phyloP scores from a whole-genome alignment of 2,797 vertebrate genomes.

The Sebastes taczanowskii region DNA sequence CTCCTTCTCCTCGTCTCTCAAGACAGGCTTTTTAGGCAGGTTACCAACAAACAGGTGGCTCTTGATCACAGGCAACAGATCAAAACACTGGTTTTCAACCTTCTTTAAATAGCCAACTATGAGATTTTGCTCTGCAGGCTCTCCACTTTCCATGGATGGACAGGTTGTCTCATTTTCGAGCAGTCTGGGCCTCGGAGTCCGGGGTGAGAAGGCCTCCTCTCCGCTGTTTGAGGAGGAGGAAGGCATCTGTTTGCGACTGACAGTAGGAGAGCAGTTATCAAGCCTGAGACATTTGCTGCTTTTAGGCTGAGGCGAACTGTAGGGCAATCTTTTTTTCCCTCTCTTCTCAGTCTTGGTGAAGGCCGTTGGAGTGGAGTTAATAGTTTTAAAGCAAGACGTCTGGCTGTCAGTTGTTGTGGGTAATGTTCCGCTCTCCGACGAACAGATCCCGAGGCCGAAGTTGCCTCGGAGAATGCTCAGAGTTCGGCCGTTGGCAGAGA shows the following conservation, averaged over 20 bases:
- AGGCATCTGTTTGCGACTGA: neutral
- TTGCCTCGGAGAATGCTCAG: slow-evolving; percentile 93
- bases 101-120: slow-evolving; percentile 72
- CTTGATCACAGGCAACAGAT: slow-evolving; percentile 90
- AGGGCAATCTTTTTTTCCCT: slow-evolving; percentile 75
- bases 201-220: slow-evolving; percentile 21
- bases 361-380: slow-evolving; percentile 89
- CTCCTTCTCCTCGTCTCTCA: slow-evolving; percentile 93
- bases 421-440: slow-evolving; percentile 68
- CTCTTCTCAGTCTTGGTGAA: slow-evolving; percentile 88
- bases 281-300: slow-evolving; percentile 87
- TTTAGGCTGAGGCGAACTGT: slow-evolving; percentile 69
- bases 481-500: slow-evolving; percentile 93
- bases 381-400: slow-evolving; percentile 86
- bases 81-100: slow-evolving; percentile 87
- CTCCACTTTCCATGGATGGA: neutral
- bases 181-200: neutral
- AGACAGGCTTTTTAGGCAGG: slow-evolving; percentile 86
- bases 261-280: slow-evolving; percentile 70
- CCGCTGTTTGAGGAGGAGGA: slow-evolving; percentile 15
- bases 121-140: slow-evolving; percentile 6
- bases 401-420: slow-evolving; percentile 73
- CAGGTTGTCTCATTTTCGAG: neutral
- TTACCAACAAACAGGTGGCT: slow-evolving; percentile 88
- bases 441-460: slow-evolving; percentile 81